Evolutionary conservation across 2,797 vertebrate species (phyloP).

Genomic region (Acanthis flammea): DNA sequence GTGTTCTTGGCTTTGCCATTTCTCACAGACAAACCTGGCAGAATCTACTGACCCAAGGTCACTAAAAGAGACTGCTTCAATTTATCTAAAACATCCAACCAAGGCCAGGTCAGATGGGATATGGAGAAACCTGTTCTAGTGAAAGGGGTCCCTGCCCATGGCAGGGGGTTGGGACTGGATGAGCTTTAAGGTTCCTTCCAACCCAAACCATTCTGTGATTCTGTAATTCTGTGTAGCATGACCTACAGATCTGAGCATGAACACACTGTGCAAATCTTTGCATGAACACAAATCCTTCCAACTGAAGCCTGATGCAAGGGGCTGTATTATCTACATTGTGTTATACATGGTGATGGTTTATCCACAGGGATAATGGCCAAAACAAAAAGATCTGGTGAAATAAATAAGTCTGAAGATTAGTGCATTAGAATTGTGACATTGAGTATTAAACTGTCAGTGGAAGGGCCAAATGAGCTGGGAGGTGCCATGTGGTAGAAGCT

Average conservation of each 20-base stretch:
- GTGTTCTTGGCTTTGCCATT: not conserved
- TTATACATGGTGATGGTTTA: not conserved
- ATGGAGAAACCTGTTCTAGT: not conserved
- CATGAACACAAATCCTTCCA: not conserved
- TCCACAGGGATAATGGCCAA: not conserved
- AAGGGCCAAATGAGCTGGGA: not conserved
- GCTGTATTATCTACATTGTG: not conserved
- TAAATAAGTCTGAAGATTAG: not conserved
- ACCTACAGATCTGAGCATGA: not conserved
- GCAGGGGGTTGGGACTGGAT: not conserved
- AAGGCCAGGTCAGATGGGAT: not conserved
- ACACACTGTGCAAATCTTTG: rapidly evolving
- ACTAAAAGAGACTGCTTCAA: not conserved
- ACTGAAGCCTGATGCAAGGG: not conserved
- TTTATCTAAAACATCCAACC: not conserved
- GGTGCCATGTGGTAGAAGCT: not conserved
- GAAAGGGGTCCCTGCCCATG: not conserved
- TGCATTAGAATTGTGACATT: not conserved
- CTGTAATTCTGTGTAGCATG: not conserved
- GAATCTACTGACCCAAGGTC: not conserved
- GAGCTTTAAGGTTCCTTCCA: not conserved
- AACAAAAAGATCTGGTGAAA: not conserved
- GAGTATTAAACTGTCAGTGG: not conserved
- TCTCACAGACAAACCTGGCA: not conserved
- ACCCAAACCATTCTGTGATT: not conserved